phyloP scores from a whole-genome alignment of 2,113 vertebrate genomes.

The Poecilia latipinna region DNA sequence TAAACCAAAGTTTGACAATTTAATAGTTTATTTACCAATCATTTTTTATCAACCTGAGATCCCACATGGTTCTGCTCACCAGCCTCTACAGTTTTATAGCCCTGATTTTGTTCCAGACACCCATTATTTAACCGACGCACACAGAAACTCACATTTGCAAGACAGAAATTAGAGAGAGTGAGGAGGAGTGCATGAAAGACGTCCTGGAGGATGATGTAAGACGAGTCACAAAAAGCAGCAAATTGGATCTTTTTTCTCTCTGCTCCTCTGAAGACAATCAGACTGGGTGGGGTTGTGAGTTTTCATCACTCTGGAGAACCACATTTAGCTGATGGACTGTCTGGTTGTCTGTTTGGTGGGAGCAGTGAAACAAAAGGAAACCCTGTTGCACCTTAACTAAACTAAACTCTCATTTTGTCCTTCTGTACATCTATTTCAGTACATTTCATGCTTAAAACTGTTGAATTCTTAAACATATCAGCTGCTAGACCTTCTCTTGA shows the following conservation, averaged over 20 bases:
- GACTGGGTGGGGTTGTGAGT: conserved; percentile 43
- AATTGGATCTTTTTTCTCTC: conserved; percentile 58
- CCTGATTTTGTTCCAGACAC: conserved; percentile 28
- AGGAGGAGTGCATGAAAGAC: conserved; percentile 31
- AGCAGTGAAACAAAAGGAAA: conserved; percentile 9
- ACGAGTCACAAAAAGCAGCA: conserved; percentile 57
- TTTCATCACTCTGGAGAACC: conserved; percentile 33
- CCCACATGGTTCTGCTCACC: neutral
- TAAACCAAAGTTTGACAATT: neutral
- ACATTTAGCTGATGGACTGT: conserved; percentile 7
- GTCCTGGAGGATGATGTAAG: conserved; percentile 51
- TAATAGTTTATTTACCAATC: conserved; percentile 7
- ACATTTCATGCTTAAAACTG: neutral
- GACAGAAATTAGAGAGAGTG: conserved; percentile 41
- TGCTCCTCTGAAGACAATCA: conserved; percentile 36
- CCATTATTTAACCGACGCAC: conserved; percentile 15
- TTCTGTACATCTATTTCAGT: neutral
- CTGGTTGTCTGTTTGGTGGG: conserved; percentile 17
- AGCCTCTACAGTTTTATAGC: neutral
- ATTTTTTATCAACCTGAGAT: neutral
- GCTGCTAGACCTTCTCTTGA: neutral
- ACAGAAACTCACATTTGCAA: conserved; percentile 23
- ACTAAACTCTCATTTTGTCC: neutral
- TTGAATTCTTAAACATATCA: neutral
- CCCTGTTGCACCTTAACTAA: conserved; percentile 4